These are phyloP conservation scores for Barypeithes pellucidus DNA, from an alignment of 2,888 invertebrate genomes.

Conservation along the genomic window DNA sequence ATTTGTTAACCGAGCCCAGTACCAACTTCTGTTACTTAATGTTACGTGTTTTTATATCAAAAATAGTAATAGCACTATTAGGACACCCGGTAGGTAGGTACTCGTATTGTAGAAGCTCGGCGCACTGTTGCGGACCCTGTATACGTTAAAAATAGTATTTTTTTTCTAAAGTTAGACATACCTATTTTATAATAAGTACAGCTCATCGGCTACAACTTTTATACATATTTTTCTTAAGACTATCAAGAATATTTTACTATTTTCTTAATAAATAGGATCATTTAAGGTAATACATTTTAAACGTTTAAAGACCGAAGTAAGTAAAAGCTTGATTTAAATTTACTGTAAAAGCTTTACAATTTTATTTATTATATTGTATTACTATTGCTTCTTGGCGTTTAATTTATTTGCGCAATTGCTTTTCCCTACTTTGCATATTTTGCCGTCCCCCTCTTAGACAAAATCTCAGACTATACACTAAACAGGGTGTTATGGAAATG, in stretches of 20 bases:
- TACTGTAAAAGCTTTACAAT: conserved; percentile 12
- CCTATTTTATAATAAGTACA: conserved; percentile 7
- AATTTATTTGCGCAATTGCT: too few relatives aligned
- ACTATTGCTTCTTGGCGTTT: not conserved
- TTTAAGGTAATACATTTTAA: not conserved
- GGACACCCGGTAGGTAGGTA: too few relatives aligned
- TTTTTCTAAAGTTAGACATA: not conserved
- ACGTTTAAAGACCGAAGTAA: not conserved
- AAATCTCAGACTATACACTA: too few relatives aligned
- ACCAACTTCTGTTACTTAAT: too few relatives aligned
- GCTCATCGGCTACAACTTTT: not conserved
- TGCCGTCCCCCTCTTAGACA: too few relatives aligned
- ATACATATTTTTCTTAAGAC: not conserved
- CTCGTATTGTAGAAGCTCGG: too few relatives aligned
- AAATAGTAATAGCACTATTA: too few relatives aligned
- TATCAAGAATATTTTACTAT: conserved; percentile 5
- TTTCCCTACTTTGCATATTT: too few relatives aligned
- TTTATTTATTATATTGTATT: conserved; percentile 18
- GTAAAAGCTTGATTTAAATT: not conserved
- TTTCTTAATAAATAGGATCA: conserved; percentile 1
- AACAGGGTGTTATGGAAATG: too few relatives aligned
- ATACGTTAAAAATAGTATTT: not conserved
- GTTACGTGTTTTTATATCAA: too few relatives aligned
- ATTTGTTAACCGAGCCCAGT: too few relatives aligned
- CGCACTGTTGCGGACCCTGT: too few relatives aligned